phyloP scores from a whole-genome alignment of 37 sponge, comb jelly and placozoan species.

The Lycopodina hypogea region DNA sequence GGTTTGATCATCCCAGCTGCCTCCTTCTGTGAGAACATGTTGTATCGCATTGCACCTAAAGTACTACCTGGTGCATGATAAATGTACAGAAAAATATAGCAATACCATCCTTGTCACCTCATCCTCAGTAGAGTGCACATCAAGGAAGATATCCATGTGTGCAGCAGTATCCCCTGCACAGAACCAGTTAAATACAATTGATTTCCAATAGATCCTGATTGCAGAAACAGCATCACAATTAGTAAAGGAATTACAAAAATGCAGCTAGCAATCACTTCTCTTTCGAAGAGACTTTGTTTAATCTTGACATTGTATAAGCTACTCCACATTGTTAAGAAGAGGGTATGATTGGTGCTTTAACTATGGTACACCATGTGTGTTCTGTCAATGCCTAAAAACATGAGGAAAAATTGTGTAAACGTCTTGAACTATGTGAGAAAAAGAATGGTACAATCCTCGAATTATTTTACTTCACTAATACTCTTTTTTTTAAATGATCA shows the following conservation, averaged over 20 bases:
- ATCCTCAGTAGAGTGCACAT: neutral
- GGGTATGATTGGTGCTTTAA: neutral
- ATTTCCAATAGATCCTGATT: neutral
- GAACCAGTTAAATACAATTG: neutral
- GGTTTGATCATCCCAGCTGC: conserved; percentile 4
- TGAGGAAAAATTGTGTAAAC: too few species aligned
- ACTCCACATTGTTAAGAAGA: neutral
- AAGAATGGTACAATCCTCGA: too few species aligned
- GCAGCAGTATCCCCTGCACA: conserved; percentile 3
- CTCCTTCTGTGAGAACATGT: neutral
- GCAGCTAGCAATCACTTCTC: too few species aligned
- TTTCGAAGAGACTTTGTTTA: neutral
- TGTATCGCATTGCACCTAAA: neutral
- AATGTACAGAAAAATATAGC: neutral
- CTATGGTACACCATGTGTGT: neutral
- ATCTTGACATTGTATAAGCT: neutral
- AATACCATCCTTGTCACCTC: neutral
- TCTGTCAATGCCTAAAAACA: neutral
- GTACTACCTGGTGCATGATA: conserved; percentile 6
- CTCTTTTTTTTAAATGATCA: too few species aligned
- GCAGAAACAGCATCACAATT: conserved; percentile 4
- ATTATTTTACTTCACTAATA: too few species aligned
- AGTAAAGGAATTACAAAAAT: too few species aligned
- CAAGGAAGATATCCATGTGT: conserved; percentile 4
- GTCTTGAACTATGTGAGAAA: too few species aligned